These are phyloP conservation scores for Yponomeuta plumbellus DNA, from an alignment of 2,888 invertebrate species.

Conservation along the genomic window DNA sequence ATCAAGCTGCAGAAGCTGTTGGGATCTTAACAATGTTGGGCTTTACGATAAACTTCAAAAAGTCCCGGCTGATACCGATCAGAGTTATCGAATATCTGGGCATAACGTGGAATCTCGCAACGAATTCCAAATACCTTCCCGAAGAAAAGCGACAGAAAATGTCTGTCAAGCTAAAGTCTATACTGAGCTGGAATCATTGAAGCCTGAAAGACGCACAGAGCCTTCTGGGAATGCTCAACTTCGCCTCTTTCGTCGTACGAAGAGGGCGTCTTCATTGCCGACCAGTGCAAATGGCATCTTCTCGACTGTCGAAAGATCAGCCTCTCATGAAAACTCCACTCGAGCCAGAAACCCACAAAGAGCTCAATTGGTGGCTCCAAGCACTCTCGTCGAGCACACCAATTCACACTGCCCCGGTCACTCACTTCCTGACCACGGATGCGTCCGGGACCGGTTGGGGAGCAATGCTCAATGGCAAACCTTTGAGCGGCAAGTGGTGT, in stretches of 20 bases:
- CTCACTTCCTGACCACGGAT: background rate
- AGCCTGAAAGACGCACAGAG: slow-evolving; percentile 1
- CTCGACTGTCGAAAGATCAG: background rate
- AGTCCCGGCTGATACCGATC: slow-evolving; percentile 9
- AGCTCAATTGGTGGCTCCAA: background rate
- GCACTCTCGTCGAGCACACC: background rate
- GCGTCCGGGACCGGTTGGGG: slow-evolving; percentile 2
- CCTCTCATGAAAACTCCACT: background rate
- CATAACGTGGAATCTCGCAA: slow-evolving; percentile 12
- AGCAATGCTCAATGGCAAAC: background rate
- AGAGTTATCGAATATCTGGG: slow-evolving; percentile 12
- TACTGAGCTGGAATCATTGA: background rate
- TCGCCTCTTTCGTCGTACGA: background rate
- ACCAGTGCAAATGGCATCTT: background rate
- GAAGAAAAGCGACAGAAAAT: background rate
- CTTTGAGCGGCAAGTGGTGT: background rate
- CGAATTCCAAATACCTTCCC: slow-evolving; percentile 11
- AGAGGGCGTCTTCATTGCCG: no score
- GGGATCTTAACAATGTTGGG: background rate
- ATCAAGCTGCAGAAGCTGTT: slow-evolving; percentile 4
- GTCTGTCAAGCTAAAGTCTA: background rate
- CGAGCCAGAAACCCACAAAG: background rate
- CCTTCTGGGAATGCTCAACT: background rate
- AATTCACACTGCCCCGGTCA: background rate
- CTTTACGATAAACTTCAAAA: slow-evolving; percentile 7